These are phyloP conservation scores for Caiman crocodilus DNA, from an alignment of 2,797 vertebrate species.

Conservation along the genomic window DNA sequence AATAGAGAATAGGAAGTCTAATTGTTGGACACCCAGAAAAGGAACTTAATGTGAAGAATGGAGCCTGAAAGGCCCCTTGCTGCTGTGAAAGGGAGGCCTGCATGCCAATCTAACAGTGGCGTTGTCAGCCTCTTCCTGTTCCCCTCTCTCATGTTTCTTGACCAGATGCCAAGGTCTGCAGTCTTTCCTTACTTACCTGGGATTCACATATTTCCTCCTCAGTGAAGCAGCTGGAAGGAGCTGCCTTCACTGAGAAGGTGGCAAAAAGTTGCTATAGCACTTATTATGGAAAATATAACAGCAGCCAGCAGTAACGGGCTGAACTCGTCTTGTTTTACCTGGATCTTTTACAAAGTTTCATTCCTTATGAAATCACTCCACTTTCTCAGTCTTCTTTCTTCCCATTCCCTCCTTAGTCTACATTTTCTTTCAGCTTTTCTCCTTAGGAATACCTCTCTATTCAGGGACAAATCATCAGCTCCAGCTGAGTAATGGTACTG, in stretches of 20 bases:
- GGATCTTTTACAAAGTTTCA: not conserved
- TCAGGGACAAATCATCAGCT: not conserved
- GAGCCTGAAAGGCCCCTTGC: not conserved
- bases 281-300: not conserved
- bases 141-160: too few species aligned
- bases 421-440: not conserved
- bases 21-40: not conserved
- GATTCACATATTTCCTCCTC: fast-evolving
- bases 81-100: not conserved
- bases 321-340: not conserved
- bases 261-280: not conserved
- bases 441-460: not conserved
- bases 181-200: not conserved
- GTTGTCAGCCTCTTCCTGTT: not conserved
- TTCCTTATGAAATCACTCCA: not conserved
- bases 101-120: not conserved
- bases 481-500: not conserved
- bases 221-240: not conserved
- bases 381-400: not conserved
- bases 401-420: not conserved
- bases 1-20: not conserved
- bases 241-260: not conserved
- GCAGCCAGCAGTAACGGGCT: not conserved
- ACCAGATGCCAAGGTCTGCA: not conserved
- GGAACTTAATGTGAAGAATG: not conserved